These are phyloP conservation scores for Montipora cactus DNA, from an alignment of 64 coral and sea anemone species.

Conservation along the genomic window DNA sequence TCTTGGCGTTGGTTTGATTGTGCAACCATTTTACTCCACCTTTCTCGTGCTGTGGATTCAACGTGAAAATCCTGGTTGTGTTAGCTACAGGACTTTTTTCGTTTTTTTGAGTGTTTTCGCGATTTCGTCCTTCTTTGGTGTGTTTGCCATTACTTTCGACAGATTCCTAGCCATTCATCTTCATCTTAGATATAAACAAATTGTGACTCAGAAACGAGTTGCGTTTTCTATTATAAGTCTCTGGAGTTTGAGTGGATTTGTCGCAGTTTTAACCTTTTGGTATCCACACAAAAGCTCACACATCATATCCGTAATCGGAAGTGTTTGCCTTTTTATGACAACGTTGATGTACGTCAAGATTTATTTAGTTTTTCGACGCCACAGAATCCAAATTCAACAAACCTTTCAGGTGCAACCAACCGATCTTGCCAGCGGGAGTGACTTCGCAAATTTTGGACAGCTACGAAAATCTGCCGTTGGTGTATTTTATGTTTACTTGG, in stretches of 20 bases:
- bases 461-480: background rate
- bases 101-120: conserved; percentile 2
- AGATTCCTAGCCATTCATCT: conserved; percentile 14
- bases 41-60: conserved; percentile 7
- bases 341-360: conserved; percentile 4
- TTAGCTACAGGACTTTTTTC: conserved; percentile 5
- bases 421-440: background rate
- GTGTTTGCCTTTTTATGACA: background rate
- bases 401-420: background rate
- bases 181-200: conserved; percentile 16
- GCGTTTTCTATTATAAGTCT: background rate
- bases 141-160: conserved; percentile 1
- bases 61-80: background rate
- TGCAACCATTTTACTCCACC: conserved; percentile 8
- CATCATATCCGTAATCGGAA: background rate
- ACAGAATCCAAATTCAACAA: conserved; percentile 6
- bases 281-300: background rate
- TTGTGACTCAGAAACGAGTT: background rate
- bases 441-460: background rate
- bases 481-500: conserved; percentile 14
- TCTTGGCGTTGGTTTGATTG: conserved; percentile 27
- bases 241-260: conserved; percentile 2
- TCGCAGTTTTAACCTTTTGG: background rate
- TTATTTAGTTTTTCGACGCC: conserved; percentile 37
- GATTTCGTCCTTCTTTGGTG: conserved; percentile 14